Evolutionary conservation across 1,140 invertebrate genomes (phyloP).

Genomic region (Euborellia annulipes): DNA sequence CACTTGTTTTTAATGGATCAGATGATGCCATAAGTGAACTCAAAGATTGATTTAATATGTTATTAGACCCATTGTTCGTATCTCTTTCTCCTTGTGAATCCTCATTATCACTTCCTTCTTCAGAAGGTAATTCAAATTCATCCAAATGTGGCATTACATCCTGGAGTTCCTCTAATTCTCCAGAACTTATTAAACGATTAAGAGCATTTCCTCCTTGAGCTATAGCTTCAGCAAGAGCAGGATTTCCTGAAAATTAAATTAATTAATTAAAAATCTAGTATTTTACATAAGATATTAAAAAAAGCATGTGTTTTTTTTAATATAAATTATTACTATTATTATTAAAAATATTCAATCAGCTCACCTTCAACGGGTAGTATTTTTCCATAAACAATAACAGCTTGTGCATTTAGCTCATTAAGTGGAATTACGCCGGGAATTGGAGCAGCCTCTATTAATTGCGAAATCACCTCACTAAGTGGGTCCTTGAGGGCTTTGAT

Average conservation of each 20-base stretch:
- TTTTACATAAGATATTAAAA: not conserved
- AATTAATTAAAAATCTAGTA: not conserved
- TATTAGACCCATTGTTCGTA: no score
- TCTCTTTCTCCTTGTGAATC: no score
- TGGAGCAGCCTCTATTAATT: slow-evolving; percentile 42
- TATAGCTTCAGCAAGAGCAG: slow-evolving; percentile 53
- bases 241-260: slow-evolving; percentile 35
- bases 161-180: slow-evolving; percentile 57
- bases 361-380: slow-evolving; percentile 54
- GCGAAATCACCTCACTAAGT: slow-evolving; percentile 44
- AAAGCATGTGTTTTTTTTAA: not conserved
- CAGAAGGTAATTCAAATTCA: slow-evolving; percentile 14
- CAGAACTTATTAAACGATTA: slow-evolving; percentile 56
- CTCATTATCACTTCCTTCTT: no score
- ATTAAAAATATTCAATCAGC: slow-evolving; percentile 14
- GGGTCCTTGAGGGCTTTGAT: slow-evolving; percentile 29
- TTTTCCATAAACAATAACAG: slow-evolving; percentile 65
- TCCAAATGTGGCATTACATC: slow-evolving; percentile 52
- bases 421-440: slow-evolving; percentile 33
- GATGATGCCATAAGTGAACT: no score
- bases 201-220: slow-evolving; percentile 54
- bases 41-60: no score
- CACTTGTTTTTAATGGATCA: no score
- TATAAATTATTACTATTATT: not conserved
- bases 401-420: slow-evolving; percentile 52